Base-by-base conservation (phyloP, 2,113 vertebrate genomes). In the Rhinogobius similis region DNA sequence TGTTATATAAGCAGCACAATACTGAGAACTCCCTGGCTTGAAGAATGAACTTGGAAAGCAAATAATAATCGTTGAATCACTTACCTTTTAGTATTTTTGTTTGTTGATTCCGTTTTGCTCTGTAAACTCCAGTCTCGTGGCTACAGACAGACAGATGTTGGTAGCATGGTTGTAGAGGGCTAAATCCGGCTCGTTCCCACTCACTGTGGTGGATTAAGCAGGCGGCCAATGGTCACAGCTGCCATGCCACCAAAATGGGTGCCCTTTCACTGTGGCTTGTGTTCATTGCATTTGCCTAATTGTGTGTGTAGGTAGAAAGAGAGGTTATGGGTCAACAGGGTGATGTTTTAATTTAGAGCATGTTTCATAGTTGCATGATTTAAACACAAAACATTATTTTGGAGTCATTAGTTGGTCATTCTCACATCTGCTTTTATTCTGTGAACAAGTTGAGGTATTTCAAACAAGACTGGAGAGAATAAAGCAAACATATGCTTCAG, bases 151-250 rank as follows among this genome's bases (percentile, higher is more conserved):
- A 84, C 92, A 93, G 92, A 93, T 92, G 92, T 92, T 89, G 71
- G 73, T 82, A 67, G 91, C 89, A 88, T 86, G 77, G 87, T 52
- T 74, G 29, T 61, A 12, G 58, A 63, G 77, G 77, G 70, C 75
- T 91, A 93, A 94, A 92, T 93, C 91, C 91, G 68, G 63, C 87
- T 91, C 82, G 76, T 86, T 77, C 86, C 70, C 85, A 78, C 82
- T 73, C 84, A 86, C 87, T 79, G 73, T 88, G 85, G 82, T 82
- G 91, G 93, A 93, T 93, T 93, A 93, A 88, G 82, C 72, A 59
- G 67, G 14, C 82, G 79, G 81, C 90, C 91, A 89, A 87, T 87
- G 84, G 85, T 68, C 85, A 91, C 89, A 92, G 89, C 91, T 94
- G 91, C 78, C 81, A 81, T 68, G 59, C 41, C 23, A 79, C 75